Conservation (phyloP, 2,888 invertebrate species). For the Platycheirus rosarum region DNA sequence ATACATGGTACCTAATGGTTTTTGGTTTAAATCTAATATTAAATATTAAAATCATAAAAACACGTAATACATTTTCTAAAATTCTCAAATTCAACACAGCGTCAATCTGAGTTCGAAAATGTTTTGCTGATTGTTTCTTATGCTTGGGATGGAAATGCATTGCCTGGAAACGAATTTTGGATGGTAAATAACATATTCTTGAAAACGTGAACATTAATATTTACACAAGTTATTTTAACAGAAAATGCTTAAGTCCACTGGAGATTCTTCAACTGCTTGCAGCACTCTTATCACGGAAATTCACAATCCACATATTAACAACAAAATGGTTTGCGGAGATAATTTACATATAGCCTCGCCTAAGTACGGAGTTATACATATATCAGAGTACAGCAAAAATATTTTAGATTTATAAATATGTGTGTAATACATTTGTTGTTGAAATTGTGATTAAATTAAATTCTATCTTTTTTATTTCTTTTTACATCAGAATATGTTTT, state of each 20-base stretch:
- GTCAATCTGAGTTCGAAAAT: constrained; percentile 80
- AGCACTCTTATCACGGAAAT: constrained; percentile 85
- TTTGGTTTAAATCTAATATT: no score
- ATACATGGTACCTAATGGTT: no score
- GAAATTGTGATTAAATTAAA: constrained; percentile 32
- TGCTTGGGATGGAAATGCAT: constrained; percentile 89
- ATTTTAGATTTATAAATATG: constrained; percentile 51
- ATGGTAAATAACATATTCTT: constrained; percentile 78
- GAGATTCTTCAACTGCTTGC: constrained; percentile 85
- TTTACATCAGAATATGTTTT: constrained; percentile 42
- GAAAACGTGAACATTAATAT: neutral
- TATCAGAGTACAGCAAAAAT: constrained; percentile 77
- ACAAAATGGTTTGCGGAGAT: constrained; percentile 83
- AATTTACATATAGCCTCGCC: constrained; percentile 84
- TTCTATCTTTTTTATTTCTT: constrained; percentile 46
- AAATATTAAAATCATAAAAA: no score
- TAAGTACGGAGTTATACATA: constrained; percentile 79
- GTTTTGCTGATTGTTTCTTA: constrained; percentile 86
- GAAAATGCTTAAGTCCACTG: constrained; percentile 82
- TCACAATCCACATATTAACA: constrained; percentile 84
- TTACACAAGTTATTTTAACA: constrained; percentile 50
- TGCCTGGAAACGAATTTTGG: constrained; percentile 91
- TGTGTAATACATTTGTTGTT: neutral
- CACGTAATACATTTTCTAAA: neutral
- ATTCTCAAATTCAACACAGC: constrained; percentile 23